Conservation (phyloP, 2,797 vertebrate species). For the Nothura maculosa region DNA sequence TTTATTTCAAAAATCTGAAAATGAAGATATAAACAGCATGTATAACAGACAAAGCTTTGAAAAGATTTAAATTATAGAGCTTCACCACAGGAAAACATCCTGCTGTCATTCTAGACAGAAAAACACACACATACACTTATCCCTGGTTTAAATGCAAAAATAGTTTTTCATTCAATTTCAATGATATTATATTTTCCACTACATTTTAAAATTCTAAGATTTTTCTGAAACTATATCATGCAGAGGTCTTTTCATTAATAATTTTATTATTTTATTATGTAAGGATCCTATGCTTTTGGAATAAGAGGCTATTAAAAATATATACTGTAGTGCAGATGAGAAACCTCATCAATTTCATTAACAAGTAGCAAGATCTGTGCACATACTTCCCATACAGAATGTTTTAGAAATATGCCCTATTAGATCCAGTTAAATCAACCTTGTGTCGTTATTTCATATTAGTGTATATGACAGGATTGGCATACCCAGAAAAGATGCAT, state of each 20-base stretch:
- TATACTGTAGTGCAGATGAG: neutral
- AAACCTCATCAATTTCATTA: conserved; percentile 60
- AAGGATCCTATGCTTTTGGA: neutral
- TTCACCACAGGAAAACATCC: neutral
- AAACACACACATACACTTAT: neutral
- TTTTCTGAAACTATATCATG: neutral
- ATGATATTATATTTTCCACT: neutral
- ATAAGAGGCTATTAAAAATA: neutral
- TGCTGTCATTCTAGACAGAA: neutral
- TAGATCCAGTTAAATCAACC: conserved; percentile 71
- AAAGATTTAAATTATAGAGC: neutral
- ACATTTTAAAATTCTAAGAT: neutral
- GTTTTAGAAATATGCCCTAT: conserved; percentile 54
- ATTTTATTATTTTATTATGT: neutral
- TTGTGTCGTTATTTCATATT: conserved; percentile 67
- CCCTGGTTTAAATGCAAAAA: neutral
- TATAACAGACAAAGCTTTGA: neutral
- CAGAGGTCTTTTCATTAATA: rapidly evolving
- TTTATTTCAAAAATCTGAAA: neutral
- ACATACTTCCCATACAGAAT: neutral
- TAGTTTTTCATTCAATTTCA: neutral
- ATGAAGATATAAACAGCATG: neutral
- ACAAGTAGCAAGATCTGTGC: conserved; percentile 44
- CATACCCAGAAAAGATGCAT: conserved; percentile 43
- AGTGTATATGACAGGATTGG: conserved; percentile 57